Evolutionary conservation across 2,888 invertebrate genomes (phyloP), one percentile per base, ranked within the genome.

Genomic region (Drosophila demipolita): DNA sequence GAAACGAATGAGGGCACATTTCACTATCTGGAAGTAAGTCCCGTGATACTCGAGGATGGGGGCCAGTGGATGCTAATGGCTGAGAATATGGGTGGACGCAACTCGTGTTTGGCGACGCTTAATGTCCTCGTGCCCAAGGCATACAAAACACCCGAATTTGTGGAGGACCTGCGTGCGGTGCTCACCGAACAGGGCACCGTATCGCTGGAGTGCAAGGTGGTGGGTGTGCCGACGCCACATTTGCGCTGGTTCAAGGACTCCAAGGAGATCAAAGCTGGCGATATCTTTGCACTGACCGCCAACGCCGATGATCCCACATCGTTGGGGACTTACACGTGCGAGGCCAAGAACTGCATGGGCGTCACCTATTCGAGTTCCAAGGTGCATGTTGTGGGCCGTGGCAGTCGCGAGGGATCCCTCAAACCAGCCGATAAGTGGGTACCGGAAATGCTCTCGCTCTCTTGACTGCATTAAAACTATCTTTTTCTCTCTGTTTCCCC

Each of bases 331-430:
- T 98, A 98, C 92, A 96, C 97, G 0, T 98, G 98, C 87, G 97
- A 97, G 91, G 98, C 97, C 0, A 94, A 96, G 61, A 98, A 98
- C 93, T 97, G 97, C 91, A 97, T 98, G 97, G 98, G 98, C 32
- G 95, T 95, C 74, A 95, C 96, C 1, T 96, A 96, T 90, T 97
- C 97, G 63, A 96, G 96, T 36, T 97, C 97, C 6, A 96, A 96
- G 92, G 96, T 98, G 15, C 97, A 97, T 90, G 96, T 97, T 12
- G 95, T 96, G 59, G 96, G 96, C 20, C 95, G 95, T 73, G 95
- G 95, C 65, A 96, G 95, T 87, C 94, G 95, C 73, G 96, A 96
- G 83, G 95, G 95, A 35, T 95, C 96, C 3, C 91, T 95, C 17
- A 95, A 95, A 88, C 96, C 96, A 58, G 95, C 95, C 26, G 95